Conservation (phyloP, 1,140 invertebrate genomes). For the Gryllus bimaculatus region DNA sequence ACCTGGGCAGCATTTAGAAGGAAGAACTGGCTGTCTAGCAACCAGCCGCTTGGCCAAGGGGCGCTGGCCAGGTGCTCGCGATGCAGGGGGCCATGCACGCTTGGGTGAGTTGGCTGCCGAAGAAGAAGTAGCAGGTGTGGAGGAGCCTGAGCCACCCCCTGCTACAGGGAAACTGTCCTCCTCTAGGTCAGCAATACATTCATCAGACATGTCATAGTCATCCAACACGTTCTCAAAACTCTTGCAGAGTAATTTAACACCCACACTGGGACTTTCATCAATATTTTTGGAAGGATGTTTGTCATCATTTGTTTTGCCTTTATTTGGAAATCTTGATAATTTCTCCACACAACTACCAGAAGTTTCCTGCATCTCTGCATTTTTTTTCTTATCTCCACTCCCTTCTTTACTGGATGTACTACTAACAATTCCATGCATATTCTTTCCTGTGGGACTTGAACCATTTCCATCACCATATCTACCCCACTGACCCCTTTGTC, state of each 20-base stretch:
- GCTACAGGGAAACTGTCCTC: constrained; percentile 24
- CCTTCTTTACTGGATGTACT: background rate
- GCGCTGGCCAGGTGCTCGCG: constrained; percentile 15
- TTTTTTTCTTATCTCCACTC: background rate
- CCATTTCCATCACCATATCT: background rate
- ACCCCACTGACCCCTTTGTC: constrained; percentile 2
- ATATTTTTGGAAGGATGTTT: background rate
- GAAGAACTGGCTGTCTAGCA: constrained; percentile 8
- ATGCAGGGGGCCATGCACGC: constrained; percentile 43
- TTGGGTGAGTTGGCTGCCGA: constrained; percentile 56
- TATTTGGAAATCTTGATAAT: background rate
- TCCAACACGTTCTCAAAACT: constrained; percentile 16
- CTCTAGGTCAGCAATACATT: background rate
- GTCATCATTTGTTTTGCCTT: background rate
- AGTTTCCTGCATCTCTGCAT: background rate
- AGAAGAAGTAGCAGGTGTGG: constrained; percentile 45
- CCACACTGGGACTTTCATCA: background rate
- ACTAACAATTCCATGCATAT: background rate
- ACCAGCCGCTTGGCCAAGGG: constrained; percentile 6
- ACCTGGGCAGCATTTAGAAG: constrained; percentile 15
- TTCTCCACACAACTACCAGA: background rate
- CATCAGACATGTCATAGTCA: constrained; percentile 14
- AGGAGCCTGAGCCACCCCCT: constrained; percentile 51
- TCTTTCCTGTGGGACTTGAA: background rate
- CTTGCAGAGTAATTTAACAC: constrained; percentile 16